Evolutionary conservation across 2,113 vertebrate species (phyloP).

Genomic region (Hemibagrus wyckioides): DNA sequence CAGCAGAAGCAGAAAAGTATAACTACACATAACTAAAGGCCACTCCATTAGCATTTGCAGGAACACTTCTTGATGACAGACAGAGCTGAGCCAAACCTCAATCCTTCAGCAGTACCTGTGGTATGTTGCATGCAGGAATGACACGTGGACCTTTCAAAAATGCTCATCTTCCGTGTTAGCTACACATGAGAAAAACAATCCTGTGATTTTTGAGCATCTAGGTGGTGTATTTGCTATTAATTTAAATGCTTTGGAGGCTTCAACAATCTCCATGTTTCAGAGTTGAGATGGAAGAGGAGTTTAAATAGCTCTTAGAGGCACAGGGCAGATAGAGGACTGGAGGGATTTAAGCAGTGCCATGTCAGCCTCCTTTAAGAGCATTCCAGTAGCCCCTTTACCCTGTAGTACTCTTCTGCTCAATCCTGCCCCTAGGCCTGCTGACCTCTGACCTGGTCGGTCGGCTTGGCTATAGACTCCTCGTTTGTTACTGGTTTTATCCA

Average conservation of each 20-base stretch:
- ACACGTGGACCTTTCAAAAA: slow-evolving; percentile 57
- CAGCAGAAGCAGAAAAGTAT: slow-evolving; percentile 22
- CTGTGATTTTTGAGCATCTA: slow-evolving; percentile 65
- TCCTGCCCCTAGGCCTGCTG: slow-evolving; percentile 71
- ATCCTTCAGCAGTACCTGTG: slow-evolving; percentile 70
- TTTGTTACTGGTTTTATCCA: slow-evolving; percentile 86
- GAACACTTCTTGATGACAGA: slow-evolving; percentile 48
- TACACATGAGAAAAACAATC: slow-evolving; percentile 64
- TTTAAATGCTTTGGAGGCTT: slow-evolving; percentile 66
- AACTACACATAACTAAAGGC: slow-evolving; percentile 23
- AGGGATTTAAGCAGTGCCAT: slow-evolving; percentile 60
- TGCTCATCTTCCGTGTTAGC: slow-evolving; percentile 65
- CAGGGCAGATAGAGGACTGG: slow-evolving; percentile 32
- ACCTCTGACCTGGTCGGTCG: slow-evolving; percentile 78
- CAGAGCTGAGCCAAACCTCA: slow-evolving; percentile 62
- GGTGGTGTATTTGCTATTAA: slow-evolving; percentile 40
- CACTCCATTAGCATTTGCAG: slow-evolving; percentile 11
- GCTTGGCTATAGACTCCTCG: slow-evolving; percentile 84
- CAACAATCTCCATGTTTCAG: slow-evolving; percentile 65
- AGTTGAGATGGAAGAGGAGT: slow-evolving; percentile 62
- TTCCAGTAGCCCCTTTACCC: slow-evolving; percentile 65
- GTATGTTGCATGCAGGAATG: slow-evolving; percentile 54
- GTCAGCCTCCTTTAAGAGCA: slow-evolving; percentile 70
- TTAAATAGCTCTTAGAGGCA: slow-evolving; percentile 64
- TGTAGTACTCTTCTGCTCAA: slow-evolving; percentile 72